A percentile compares a stretch with the other conserved stretches of the same genome.
phyloP scores from a whole-genome alignment of 1,140 invertebrate genomes.

The Dendroctonus valens region DNA sequence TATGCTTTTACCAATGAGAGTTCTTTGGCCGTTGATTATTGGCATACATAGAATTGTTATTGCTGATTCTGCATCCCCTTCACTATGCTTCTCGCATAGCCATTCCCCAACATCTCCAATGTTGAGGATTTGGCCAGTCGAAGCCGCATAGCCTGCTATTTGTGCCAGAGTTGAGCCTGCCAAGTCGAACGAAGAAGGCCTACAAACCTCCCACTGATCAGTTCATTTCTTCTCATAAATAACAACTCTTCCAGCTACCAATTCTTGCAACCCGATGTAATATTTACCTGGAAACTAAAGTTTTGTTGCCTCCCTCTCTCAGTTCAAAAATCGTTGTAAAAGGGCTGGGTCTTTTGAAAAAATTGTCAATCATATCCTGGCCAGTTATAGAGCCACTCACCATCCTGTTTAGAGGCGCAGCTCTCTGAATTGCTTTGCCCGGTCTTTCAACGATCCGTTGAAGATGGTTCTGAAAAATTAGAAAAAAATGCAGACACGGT shows the following conservation, averaged over 20 bases:
- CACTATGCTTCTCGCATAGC: constrained; percentile 58
- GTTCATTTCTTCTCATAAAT: not conserved
- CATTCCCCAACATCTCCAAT: constrained; percentile 76
- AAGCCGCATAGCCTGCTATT: constrained; percentile 79
- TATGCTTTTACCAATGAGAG: constrained; percentile 38
- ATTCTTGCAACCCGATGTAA: not conserved
- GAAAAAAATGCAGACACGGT: too few relatives aligned
- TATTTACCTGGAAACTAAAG: constrained; percentile 52
- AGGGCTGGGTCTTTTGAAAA: constrained; percentile 53
- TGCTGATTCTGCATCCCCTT: constrained; percentile 62
- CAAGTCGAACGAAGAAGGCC: constrained; percentile 57
- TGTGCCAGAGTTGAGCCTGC: constrained; percentile 62
- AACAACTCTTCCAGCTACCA: not conserved
- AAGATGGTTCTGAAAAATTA: constrained; percentile 68
- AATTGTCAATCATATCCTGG: constrained; percentile 66
- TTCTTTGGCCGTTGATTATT: constrained; percentile 82
- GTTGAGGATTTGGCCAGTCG: constrained; percentile 77
- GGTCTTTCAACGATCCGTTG: constrained; percentile 78
- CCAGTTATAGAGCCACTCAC: constrained; percentile 71
- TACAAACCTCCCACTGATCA: constrained; percentile 6
- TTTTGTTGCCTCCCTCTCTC: constrained; percentile 57
- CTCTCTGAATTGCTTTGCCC: constrained; percentile 57
- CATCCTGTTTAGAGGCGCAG: constrained; percentile 66
- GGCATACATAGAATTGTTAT: constrained; percentile 86
- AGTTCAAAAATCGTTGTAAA: constrained; percentile 83